Percentiles rank a stretch among this genome's conserved stretches.
These are phyloP conservation scores for Melitaea cinxia DNA, from an alignment of 1,140 invertebrate genomes.

Conservation along the genomic window DNA sequence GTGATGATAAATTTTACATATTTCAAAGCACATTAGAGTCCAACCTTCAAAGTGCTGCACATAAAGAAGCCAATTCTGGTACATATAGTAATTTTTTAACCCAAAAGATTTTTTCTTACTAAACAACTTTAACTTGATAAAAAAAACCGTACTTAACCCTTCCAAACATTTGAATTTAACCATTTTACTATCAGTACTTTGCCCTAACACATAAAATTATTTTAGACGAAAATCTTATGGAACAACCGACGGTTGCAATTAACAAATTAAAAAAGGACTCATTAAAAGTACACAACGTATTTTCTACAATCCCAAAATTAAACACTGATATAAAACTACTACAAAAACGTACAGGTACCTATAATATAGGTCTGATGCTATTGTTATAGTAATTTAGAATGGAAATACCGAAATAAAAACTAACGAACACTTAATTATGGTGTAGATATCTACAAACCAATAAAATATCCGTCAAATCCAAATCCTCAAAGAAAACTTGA, in stretches of 20 bases:
- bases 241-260: slow-evolving; percentile 23
- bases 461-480: slow-evolving; percentile 40
- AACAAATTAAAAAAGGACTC: slow-evolving; percentile 17
- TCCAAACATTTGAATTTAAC: too few relatives aligned
- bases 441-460: slow-evolving; percentile 33
- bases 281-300: background rate
- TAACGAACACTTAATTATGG: background rate
- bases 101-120: too few relatives aligned
- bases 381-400: too few relatives aligned
- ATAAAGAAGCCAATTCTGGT: slow-evolving; percentile 11
- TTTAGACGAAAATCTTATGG: slow-evolving; percentile 4
- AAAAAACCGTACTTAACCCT: too few relatives aligned
- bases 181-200: too few relatives aligned
- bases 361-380: too few relatives aligned
- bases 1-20: slow-evolving; percentile 12
- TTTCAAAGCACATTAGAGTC: slow-evolving; percentile 18
- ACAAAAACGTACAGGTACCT: slow-evolving; percentile 21
- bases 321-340: slow-evolving; percentile 37
- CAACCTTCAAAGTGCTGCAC: background rate
- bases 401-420: too few relatives aligned
- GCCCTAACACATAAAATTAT: too few relatives aligned
- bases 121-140: too few relatives aligned
- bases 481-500: slow-evolving; percentile 23
- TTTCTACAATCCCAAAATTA: slow-evolving; percentile 31
- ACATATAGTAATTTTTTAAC: too few relatives aligned